Base-by-base conservation (phyloP, 2,113 vertebrate genomes). In the Lucifuga dentata region DNA sequence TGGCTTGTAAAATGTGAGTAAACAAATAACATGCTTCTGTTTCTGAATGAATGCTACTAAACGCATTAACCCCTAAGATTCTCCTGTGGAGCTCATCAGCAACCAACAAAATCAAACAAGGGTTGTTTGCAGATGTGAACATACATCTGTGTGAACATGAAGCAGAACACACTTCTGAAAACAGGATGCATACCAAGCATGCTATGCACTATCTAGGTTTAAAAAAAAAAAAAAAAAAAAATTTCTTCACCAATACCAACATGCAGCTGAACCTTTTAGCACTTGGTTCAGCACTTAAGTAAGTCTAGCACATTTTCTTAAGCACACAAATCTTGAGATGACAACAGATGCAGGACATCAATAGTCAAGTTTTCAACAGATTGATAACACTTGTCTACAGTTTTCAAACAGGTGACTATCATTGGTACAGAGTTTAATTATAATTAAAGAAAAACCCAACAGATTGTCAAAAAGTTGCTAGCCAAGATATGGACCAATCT, bases 131-230 rank as follows among this genome's bases (percentile, higher is more conserved):
- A 46, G 51, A 61, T 74, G 68, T 68, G 36, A 48, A 46, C 7
- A 7, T 29, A 7, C 7, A 29, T 29, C 26, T 38, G 43, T 53
- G 57, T 48, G 39, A 77, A 68, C n/a, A n/a, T 19, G 45, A 66
- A 73, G 70, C 17, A n/a, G n/a, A n/a, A n/a, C n/a, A n/a, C 76
- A 68, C 24, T 26, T 44, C 66, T 63, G 39, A 62, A 39, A 68
- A 65, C 66, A 63, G 61, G 49, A 11, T 56, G 23, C 35, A 52
- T 41, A 33, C 52, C 55, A 44, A 36, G 48, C 19, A 61, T 7
- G 26, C 26, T 29, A 29, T 77, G 62, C 48, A 17, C 40, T 68
- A 64, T 57, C 46, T 15, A 3, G 11, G 33, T 26, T 29, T 3
- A 29, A 3, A 55, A 75, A 72, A 21, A 49, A 55, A 59, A 8